These are phyloP conservation scores for Caenorhabditis zanzibari DNA, from an alignment of 2,888 invertebrate genomes.

Conservation along the genomic window DNA sequence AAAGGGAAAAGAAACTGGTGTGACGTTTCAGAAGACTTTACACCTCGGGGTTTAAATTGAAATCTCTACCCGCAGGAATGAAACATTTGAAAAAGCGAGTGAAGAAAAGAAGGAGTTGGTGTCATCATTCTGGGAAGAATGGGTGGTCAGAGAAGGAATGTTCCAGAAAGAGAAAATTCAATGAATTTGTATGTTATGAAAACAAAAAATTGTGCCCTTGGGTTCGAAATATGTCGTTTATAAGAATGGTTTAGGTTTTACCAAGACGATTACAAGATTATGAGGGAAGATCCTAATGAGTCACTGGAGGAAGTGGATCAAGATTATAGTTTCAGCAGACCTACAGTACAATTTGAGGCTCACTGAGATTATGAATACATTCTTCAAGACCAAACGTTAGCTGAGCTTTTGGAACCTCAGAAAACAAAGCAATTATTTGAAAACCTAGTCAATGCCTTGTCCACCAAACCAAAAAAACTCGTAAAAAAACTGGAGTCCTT, in stretches of 20 bases:
- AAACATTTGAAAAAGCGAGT: not conserved
- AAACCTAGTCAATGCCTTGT: not conserved
- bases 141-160: not conserved
- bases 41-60: constrained; percentile 35
- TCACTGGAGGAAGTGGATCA: too few species aligned
- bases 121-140: constrained; percentile 4
- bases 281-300: not conserved
- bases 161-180: constrained; percentile 11
- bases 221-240: not conserved
- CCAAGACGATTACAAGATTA: too few species aligned
- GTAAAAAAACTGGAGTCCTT: not conserved
- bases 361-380: too few species aligned
- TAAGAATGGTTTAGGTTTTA: too few species aligned
- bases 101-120: constrained; percentile 4
- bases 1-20: constrained; percentile 3
- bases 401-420: too few species aligned
- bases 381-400: too few species aligned
- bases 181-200: constrained; percentile 10
- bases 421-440: not conserved
- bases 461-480: not conserved
- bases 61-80: constrained; percentile 24
- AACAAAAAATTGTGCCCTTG: constrained; percentile 7
- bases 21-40: constrained; percentile 33
- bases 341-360: not conserved
- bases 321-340: too few species aligned